Base-by-base conservation (phyloP, 2,888 invertebrate genomes). In the Cataglyphis albicans region DNA sequence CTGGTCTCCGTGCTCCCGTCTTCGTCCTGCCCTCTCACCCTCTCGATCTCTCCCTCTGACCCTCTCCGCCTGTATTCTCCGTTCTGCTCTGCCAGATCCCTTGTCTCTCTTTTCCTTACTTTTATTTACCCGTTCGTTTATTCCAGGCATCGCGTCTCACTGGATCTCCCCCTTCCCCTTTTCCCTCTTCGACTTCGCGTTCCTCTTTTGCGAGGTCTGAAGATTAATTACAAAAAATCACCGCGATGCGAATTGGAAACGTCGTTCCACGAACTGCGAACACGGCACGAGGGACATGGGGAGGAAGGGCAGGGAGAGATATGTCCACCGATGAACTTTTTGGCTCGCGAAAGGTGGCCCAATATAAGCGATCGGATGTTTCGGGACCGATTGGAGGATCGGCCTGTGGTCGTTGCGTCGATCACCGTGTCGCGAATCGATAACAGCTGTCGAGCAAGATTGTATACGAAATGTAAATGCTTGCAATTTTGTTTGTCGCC, bases 151-250 rank as follows among this genome's bases (percentile, higher is more conserved):
- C 78, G 63, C 68, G 35, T 74, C 61, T 64, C 67, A 18, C 82
- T 57, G 52, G 65, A 63, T 64, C 72, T 68, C n/a, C 15, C 59
- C 12, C 75, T 29, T 7, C 38, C 32, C 52, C 80, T 38, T 48
- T 65, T 32, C 67, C 41, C 57, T 72, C 63, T 74, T 78, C 48
- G 41, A 61, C 64, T 84, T 84, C 88, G 84, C 84, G 82, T 81
- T 83, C 74, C 83, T 82, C 73, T 70, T 83, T 76, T 82, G 86
- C 80, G 83, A 84, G 81, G 89, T 92, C 91, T 90, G 91, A 91
- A 92, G 93, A 94, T 94, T 94, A 94, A 94, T 93, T 94, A 94
- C 94, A 94, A 93, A 94, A 94, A 94, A 93, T 92, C 90, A 90
- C 90, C 91, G 91, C 91, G 91, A 92, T 90, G 92, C 93, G 92